These are phyloP conservation scores for Merops nubicus DNA, from an alignment of 2,113 vertebrate genomes.

Conservation along the genomic window DNA sequence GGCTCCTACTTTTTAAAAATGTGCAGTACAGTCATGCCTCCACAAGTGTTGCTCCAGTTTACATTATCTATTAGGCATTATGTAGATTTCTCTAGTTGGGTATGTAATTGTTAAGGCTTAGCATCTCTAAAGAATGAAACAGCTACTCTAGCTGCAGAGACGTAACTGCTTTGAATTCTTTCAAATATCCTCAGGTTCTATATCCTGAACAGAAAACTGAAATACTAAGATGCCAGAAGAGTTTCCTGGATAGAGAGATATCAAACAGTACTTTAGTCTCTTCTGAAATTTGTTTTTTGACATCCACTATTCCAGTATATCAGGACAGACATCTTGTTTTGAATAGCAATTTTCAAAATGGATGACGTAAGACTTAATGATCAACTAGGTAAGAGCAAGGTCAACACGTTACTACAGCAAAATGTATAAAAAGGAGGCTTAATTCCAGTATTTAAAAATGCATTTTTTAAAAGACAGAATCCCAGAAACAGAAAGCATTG, in stretches of 20 bases:
- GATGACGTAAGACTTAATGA: background rate
- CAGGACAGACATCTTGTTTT: background rate
- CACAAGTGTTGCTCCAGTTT: background rate
- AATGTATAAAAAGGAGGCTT: background rate
- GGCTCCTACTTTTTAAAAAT: background rate
- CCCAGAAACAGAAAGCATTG: background rate
- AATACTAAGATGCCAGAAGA: background rate
- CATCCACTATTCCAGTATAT: background rate
- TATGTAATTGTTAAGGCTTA: background rate
- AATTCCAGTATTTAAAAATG: background rate
- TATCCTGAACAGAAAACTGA: background rate
- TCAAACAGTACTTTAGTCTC: background rate
- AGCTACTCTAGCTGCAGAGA: background rate
- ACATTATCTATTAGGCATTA: background rate
- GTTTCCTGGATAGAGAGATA: background rate
- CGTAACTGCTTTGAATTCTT: background rate
- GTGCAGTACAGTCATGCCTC: background rate
- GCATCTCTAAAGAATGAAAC: background rate
- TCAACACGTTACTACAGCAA: background rate
- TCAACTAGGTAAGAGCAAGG: background rate
- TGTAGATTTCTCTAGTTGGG: background rate
- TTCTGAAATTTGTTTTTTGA: background rate
- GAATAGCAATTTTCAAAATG: background rate
- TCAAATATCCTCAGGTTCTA: background rate
- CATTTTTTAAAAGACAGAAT: background rate